These are phyloP conservation scores for Vidua macroura DNA, from an alignment of 2,113 vertebrate species.

Conservation along the genomic window DNA sequence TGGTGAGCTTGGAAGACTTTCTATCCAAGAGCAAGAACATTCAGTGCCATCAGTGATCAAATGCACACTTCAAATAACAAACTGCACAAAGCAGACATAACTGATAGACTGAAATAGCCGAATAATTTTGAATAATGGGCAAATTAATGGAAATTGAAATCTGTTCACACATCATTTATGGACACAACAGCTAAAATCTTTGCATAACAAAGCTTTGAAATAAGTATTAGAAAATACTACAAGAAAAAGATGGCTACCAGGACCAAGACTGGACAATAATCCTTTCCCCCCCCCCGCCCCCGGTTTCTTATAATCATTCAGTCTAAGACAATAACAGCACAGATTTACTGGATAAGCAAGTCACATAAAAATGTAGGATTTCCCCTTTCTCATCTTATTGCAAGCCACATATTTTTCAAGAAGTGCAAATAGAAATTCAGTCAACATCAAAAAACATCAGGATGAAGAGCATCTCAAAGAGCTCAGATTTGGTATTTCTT, in stretches of 20 bases:
- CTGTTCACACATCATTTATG: not conserved
- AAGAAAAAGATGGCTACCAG: not conserved
- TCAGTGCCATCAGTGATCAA: not conserved
- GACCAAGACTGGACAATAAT: not conserved
- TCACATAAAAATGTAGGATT: not conserved
- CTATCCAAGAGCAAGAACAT: not conserved
- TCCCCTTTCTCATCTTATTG: not conserved
- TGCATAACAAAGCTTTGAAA: not conserved
- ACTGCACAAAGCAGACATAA: not conserved
- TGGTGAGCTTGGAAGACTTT: not conserved
- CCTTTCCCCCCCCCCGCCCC: rapidly evolving
- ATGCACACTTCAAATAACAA: not conserved
- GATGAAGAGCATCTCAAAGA: not conserved
- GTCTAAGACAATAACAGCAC: not conserved
- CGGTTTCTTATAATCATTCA: not conserved
- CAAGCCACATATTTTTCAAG: not conserved
- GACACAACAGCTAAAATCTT: not conserved
- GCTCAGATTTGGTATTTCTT: not conserved
- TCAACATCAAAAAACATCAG: not conserved
- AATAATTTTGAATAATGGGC: not conserved
- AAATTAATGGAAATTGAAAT: not conserved
- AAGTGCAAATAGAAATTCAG: not conserved
- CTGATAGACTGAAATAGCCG: not conserved
- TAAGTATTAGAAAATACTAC: not conserved
- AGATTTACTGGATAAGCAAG: not conserved